phyloP scores from a whole-genome alignment of 2,797 vertebrate species.

The Pelobates cultripes region DNA sequence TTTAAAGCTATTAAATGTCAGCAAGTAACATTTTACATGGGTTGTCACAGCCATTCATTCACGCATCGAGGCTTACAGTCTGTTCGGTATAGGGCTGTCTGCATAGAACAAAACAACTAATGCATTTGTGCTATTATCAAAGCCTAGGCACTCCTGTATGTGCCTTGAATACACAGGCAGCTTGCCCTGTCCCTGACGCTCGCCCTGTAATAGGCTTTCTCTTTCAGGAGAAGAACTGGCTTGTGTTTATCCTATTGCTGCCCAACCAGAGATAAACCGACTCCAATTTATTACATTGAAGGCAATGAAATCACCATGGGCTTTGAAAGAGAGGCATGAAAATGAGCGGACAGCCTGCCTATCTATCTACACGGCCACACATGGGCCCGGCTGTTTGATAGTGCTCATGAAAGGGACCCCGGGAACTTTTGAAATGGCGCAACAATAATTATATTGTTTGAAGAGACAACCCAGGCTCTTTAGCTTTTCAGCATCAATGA shows the following conservation, averaged over 20 bases:
- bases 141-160: conserved; percentile 7
- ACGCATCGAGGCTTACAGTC: neutral
- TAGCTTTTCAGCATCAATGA: conserved; percentile 27
- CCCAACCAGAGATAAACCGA: conserved; percentile 48
- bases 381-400: conserved; percentile 32
- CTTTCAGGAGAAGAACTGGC: conserved; percentile 14
- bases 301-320: neutral
- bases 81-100: neutral
- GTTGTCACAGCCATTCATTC: conserved; percentile 9
- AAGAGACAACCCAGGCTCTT: conserved; percentile 35
- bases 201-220: conserved; percentile 5
- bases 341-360: conserved; percentile 29
- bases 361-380: conserved; percentile 35
- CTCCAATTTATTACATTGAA: conserved; percentile 43
- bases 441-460: conserved; percentile 48
- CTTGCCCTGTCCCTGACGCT: neutral
- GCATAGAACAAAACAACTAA: conserved; percentile 6
- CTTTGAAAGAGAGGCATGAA: conserved; percentile 38
- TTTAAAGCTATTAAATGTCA: conserved; percentile 14
- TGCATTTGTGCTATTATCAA: conserved; percentile 29
- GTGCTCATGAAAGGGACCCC: conserved; percentile 30
- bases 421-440: conserved; percentile 41
- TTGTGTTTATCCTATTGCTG: conserved; percentile 12
- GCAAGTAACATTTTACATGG: neutral
- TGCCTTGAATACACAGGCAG: conserved; percentile 27